Base-by-base conservation (phyloP, 2,797 vertebrate species). In the Hydrocynus forskahlii region DNA sequence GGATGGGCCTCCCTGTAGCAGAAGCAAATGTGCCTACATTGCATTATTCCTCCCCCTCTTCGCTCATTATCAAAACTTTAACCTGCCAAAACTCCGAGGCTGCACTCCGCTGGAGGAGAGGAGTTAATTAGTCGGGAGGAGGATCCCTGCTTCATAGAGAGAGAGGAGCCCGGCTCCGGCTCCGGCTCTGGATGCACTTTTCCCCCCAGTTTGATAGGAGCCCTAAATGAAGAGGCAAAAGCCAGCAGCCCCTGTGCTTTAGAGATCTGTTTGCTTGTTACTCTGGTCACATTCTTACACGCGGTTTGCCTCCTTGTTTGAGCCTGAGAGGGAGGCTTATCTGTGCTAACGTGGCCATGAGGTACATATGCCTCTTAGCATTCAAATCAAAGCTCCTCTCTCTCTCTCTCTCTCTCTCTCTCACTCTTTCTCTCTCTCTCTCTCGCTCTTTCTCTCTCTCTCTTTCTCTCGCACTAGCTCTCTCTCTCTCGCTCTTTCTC, bases 221-320 rank as follows among this genome's bases (percentile, higher is more conserved):
- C 48, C 35, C 62, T 77, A 69, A 83, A 63, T 19, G 38, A 63
- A 67, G 10, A 79, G 64, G 25, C 54, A 57, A 55, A 14, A 2
- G 50, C 62, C 69, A 78, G 50, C 29, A 54, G n/a, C 60, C 82
- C 73, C 70, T 17, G 35, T 2, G 35, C 59, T 76, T 84, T 45
- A 63, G 17, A 29, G 48, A 7, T 29, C 40, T 17, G 43, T 57
- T 45, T 19, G 68, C 86, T 92, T 91, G 89, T 90, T 89, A 93
- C 74, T 78, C 89, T 48, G 70, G 89, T 92, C 92, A 91, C 92
- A 92, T 92, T 92, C 88, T 38, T 89, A 70, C 79, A 88, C 85
- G 88, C 91, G 92, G 91, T 93, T 93, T 92, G 87, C 87, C 86
- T 88, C 81, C 88, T 91, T 92, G 92, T 93, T 89, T 89, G 87